Evolutionary conservation across 2,797 vertebrate species (phyloP).

Genomic region (Sebastes umbrosus): DNA sequence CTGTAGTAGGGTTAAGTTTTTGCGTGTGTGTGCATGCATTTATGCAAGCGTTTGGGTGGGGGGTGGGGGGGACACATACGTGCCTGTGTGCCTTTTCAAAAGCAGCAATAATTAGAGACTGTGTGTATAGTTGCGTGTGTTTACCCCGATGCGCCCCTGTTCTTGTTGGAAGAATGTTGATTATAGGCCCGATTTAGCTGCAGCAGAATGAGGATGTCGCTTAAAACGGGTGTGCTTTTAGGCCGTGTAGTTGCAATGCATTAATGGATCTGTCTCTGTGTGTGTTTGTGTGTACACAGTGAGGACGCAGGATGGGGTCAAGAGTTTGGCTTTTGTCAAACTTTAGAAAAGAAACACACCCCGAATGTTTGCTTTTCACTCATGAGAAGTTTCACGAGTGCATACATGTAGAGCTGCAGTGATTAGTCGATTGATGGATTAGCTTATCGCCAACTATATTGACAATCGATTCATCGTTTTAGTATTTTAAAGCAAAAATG

Average conservation of each 20-base stretch:
- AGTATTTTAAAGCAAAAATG: neutral
- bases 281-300: neutral
- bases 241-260: neutral
- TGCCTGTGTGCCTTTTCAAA: conserved; percentile 31
- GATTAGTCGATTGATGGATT: neutral
- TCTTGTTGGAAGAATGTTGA: conserved; percentile 67
- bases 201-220: conserved; percentile 32
- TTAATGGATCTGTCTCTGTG: conserved; percentile 3
- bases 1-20: neutral
- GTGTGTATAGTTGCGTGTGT: conserved; percentile 37
- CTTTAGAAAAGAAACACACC: conserved; percentile 9
- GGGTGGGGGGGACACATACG: neutral
- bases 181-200: conserved; percentile 60
- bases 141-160: conserved; percentile 35
- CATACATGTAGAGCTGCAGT: neutral
- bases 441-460: neutral
- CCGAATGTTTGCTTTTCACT: conserved; percentile 1
- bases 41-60: conserved; percentile 4
- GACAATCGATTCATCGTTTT: neutral
- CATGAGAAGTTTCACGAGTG: neutral
- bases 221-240: conserved; percentile 20
- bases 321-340: conserved; percentile 2
- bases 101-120: conserved; percentile 65
- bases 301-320: neutral
- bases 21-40: conserved; percentile 15